phyloP scores from a whole-genome alignment of 2,888 invertebrate genomes.

The Hoplodrina ambigua region DNA sequence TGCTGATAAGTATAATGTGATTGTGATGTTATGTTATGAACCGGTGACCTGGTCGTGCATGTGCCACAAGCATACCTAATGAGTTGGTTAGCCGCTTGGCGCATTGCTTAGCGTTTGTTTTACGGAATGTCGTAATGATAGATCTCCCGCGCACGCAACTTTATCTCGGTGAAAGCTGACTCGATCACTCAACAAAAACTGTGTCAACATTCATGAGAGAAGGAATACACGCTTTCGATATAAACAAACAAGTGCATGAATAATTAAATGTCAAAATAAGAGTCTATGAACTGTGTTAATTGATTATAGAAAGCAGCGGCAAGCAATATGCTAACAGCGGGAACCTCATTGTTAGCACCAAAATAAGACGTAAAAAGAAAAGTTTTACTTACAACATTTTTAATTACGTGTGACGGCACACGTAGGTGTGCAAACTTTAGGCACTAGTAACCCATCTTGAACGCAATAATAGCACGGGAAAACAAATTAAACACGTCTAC shows the following conservation, averaged over 20 bases:
- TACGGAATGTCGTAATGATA: slow-evolving; percentile 56
- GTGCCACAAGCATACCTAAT: slow-evolving; percentile 52
- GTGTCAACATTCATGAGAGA: slow-evolving; percentile 16
- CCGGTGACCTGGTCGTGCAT: slow-evolving; percentile 34
- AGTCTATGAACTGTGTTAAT: slow-evolving; percentile 1
- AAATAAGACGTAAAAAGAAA: slow-evolving; percentile 38
- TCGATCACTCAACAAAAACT: slow-evolving; percentile 8
- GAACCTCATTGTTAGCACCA: slow-evolving; percentile 21
- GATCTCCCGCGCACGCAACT: slow-evolving; percentile 60
- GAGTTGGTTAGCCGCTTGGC: slow-evolving; percentile 19
- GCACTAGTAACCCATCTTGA: slow-evolving; percentile 94
- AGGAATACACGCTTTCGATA: not conserved
- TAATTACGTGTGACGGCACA: slow-evolving; percentile 92
- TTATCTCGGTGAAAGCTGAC: slow-evolving; percentile 60
- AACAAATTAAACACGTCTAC: slow-evolving; percentile 84
- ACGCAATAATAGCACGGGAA: slow-evolving; percentile 88
- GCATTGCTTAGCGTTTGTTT: slow-evolving; percentile 34
- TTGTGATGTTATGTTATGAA: slow-evolving; percentile 17
- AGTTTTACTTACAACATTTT: slow-evolving; percentile 92
- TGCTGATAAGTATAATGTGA: slow-evolving; percentile 38
- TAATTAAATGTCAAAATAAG: not conserved
- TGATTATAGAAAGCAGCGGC: slow-evolving; percentile 19
- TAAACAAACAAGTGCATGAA: slow-evolving; percentile 23
- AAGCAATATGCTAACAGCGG: slow-evolving; percentile 13
- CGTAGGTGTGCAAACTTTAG: slow-evolving; percentile 93